Evolutionary conservation across 2,888 invertebrate genomes (phyloP).

Genomic region (Ophion costatus): DNA sequence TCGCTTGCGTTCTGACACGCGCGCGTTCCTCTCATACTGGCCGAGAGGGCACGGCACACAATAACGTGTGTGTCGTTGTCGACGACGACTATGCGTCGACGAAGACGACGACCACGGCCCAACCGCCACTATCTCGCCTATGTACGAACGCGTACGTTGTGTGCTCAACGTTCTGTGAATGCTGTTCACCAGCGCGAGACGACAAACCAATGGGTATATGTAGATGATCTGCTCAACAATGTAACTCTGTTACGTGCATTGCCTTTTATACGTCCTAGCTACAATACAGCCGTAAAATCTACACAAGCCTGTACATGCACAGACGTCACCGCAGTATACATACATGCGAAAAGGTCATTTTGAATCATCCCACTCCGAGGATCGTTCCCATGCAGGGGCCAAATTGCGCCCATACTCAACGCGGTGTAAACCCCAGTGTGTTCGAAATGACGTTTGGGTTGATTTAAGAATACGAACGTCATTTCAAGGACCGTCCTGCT

Average conservation of each 20-base stretch:
- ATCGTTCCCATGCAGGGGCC: not conserved
- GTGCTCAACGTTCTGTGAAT: constrained; percentile 67
- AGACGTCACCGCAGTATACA: not conserved
- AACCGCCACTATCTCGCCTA: constrained; percentile 27
- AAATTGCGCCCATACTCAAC: not conserved
- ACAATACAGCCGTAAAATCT: constrained; percentile 10
- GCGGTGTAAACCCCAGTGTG: not conserved
- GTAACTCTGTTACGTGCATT: constrained; percentile 53
- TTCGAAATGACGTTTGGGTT: not conserved
- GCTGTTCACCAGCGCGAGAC: constrained; percentile 66
- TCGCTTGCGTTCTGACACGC: constrained; percentile 27
- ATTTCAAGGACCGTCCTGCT: too few relatives aligned
- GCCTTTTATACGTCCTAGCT: constrained; percentile 24
- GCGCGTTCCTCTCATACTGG: constrained; percentile 13
- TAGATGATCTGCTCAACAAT: constrained; percentile 64
- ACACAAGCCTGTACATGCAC: not conserved
- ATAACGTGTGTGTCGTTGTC: not conserved
- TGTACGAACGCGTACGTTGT: constrained; percentile 33
- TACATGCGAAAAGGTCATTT: not conserved
- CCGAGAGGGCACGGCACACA: constrained; percentile 7
- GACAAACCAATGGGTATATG: constrained; percentile 34
- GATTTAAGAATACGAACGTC: not conserved
- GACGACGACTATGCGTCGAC: not conserved
- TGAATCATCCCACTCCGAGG: not conserved
- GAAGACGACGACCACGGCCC: not conserved